Base-by-base conservation (phyloP, 2,888 invertebrate species). In the Plagiodera versicolora region DNA sequence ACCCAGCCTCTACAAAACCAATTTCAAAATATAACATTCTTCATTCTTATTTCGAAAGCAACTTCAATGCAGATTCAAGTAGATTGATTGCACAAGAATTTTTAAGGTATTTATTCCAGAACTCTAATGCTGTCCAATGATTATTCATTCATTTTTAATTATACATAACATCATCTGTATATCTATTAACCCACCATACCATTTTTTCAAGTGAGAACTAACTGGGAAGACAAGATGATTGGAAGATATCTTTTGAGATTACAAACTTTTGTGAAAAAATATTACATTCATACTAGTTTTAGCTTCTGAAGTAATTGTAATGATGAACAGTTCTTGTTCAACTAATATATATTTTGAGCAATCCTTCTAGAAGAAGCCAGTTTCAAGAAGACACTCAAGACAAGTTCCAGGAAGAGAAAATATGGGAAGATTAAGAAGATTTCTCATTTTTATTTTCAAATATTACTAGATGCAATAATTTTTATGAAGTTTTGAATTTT, bases 21-120 rank as follows among this genome's bases (percentile, higher is more conserved):
- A 66, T 67, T 48, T 64, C 65, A 30, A 66, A 63, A 44, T 66
- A 66, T 24, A 52, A 58, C 11, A 44, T 65, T 30, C 44, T 70
- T 10, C 62, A 65, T 52, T 57, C 66, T 6, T 65, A 66, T 30
- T 65, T 61, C 46, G 67, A 68, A 45, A 49, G 50, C 56, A 62
- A 66, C 32, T 66, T 66, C 49, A 65, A 55, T 57, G 57, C 51
- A n/a, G 53, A 50, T 24, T 54, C 52, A 24, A 57, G 67, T 35
- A 60, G 58, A 18, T 53, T 45, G 39, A 65, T 70, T 58, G 67
- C 70, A 16, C 62, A 64, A 18, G 61, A 63, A 51, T 51, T 66
- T 45, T 54, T 66, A 58, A 70, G 67, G 70, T 70, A 66, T 56
- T 46, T 58, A 16, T 51, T 24, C 28, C 18, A 14, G 16, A 32